These are phyloP conservation scores for Enteromius afrohamiltoni DNA, from an alignment of 2,797 vertebrate species.

Conservation along the genomic window DNA sequence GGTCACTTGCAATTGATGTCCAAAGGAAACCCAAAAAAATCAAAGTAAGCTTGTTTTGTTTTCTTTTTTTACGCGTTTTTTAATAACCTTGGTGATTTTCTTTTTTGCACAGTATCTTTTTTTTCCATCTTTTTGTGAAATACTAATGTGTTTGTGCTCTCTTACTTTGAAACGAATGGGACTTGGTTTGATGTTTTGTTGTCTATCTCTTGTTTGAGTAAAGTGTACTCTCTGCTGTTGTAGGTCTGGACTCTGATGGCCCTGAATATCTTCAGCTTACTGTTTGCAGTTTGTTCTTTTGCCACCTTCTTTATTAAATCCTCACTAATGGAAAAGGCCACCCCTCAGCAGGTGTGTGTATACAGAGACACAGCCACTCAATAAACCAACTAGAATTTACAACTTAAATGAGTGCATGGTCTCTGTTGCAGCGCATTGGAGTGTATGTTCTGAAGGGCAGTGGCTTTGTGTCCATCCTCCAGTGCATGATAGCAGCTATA, in stretches of 20 bases:
- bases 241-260: conserved; percentile 73
- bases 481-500: conserved; percentile 70
- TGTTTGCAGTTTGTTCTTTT: conserved; percentile 71
- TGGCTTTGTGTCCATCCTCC: conserved; percentile 65
- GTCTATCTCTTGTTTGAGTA: background rate
- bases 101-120: background rate
- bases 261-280: conserved; percentile 71
- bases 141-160: background rate
- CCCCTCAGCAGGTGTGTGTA: conserved; percentile 69
- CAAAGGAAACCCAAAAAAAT: conserved; percentile 73
- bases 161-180: background rate
- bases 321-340: conserved; percentile 48
- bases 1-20: conserved; percentile 68
- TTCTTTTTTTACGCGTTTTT: background rate
- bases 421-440: conserved; percentile 64
- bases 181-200: background rate
- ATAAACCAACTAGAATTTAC: background rate
- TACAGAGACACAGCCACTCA: background rate
- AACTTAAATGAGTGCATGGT: background rate
- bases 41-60: conserved; percentile 65
- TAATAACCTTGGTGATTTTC: background rate
- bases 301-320: conserved; percentile 66
- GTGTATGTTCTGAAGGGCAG: conserved; percentile 69
- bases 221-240: background rate
- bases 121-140: background rate